Percentiles rank a stretch among this genome's conserved stretches.
phyloP scores from a whole-genome alignment of 2,888 invertebrate genomes.

The Apotomis turbidana region DNA sequence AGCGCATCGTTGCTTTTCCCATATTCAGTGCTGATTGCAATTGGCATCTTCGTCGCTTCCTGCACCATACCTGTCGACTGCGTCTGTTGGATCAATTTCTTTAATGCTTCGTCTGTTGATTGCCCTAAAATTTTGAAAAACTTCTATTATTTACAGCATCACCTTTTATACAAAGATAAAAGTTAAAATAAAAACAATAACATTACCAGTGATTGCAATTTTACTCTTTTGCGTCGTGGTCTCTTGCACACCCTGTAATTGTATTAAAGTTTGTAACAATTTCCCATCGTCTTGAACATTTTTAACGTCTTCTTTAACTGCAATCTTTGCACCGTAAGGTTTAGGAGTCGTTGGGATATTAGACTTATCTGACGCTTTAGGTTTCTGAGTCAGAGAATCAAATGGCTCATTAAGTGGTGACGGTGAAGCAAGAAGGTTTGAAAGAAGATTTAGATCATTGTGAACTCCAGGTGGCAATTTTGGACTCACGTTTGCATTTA shows the following conservation, averaged over 20 bases:
- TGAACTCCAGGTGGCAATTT: slow-evolving; percentile 54
- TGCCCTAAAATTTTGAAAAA: slow-evolving; percentile 62
- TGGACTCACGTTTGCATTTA: slow-evolving; percentile 68
- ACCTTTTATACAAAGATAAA: no score
- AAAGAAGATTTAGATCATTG: slow-evolving; percentile 66
- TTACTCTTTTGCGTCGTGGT: slow-evolving; percentile 72
- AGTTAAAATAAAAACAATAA: neutral
- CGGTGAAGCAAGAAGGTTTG: slow-evolving; percentile 70
- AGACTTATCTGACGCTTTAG: slow-evolving; percentile 54
- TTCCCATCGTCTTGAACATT: slow-evolving; percentile 73
- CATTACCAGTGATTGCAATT: slow-evolving; percentile 73
- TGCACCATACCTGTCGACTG: slow-evolving; percentile 70
- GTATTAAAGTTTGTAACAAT: slow-evolving; percentile 78
- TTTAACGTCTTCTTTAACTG: slow-evolving; percentile 69
- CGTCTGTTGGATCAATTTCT: slow-evolving; percentile 69
- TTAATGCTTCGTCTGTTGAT: slow-evolving; percentile 74
- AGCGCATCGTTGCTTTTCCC: slow-evolving; percentile 88
- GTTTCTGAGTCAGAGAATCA: slow-evolving; percentile 64
- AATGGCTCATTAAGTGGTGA: slow-evolving; percentile 70
- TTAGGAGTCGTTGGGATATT: slow-evolving; percentile 57
- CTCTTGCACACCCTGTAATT: slow-evolving; percentile 76
- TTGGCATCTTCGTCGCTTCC: slow-evolving; percentile 72
- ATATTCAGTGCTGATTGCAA: slow-evolving; percentile 79
- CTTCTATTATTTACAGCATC: neutral
- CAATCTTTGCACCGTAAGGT: slow-evolving; percentile 72